Evolutionary conservation across 2,888 invertebrate species (phyloP).

Genomic region (Drosophila meridionalis): DNA sequence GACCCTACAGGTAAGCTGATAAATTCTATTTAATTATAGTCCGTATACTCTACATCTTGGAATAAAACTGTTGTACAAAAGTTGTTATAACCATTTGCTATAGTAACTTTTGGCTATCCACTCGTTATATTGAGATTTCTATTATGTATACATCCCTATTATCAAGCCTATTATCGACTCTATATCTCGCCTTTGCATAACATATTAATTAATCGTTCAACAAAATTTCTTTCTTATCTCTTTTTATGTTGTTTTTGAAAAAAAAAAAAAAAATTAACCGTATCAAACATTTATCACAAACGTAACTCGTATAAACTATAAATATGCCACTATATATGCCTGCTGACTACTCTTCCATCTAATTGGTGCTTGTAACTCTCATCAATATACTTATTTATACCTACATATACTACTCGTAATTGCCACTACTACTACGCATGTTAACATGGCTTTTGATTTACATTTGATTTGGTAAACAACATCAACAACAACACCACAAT

Average conservation of each 20-base stretch:
- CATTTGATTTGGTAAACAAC: conserved; percentile 59
- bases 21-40: not conserved
- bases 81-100: conserved; percentile 75
- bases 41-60: conserved; percentile 32
- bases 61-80: conserved; percentile 67
- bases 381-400: conserved; percentile 49
- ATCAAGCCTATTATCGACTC: conserved; percentile 48
- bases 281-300: conserved; percentile 69
- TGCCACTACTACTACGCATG: conserved; percentile 63
- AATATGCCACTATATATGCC: conserved; percentile 71
- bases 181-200: conserved; percentile 64
- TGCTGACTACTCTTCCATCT: conserved; percentile 78
- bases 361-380: conserved; percentile 83
- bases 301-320: conserved; percentile 63
- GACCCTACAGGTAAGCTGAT: conserved; percentile 86
- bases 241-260: conserved; percentile 69
- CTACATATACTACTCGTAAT: conserved; percentile 32
- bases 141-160: conserved; percentile 48
- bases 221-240: conserved; percentile 78
- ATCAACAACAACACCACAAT: conserved; percentile 30
- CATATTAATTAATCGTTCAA: conserved; percentile 70
- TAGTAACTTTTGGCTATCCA: conserved; percentile 73
- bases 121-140: conserved; percentile 55
- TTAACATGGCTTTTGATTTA: conserved; percentile 60
- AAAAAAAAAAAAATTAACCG: conserved; percentile 44